These are phyloP conservation scores for Crossaster papposus DNA, from an alignment of 53 echinoderm and acorn worm species.

Conservation along the genomic window DNA sequence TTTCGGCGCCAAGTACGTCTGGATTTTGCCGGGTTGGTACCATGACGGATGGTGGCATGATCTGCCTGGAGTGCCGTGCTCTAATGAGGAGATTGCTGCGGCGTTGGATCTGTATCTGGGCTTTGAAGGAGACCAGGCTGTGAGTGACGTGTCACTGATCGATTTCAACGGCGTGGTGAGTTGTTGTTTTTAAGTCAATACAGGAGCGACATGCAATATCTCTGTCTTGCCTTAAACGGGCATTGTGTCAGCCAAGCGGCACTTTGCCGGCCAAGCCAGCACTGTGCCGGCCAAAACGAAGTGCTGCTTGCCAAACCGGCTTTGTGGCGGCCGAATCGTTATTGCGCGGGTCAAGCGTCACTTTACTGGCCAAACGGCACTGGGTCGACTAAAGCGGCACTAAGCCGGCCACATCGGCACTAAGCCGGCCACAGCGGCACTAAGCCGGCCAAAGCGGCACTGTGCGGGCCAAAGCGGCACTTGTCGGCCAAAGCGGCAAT, in stretches of 20 bases:
- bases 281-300: neutral
- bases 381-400: neutral
- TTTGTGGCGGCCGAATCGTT: neutral
- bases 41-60: constrained; percentile 61
- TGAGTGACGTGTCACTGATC: constrained; percentile 57
- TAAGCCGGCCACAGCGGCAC: neutral
- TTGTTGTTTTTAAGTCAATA: neutral
- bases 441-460: neutral
- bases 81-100: constrained; percentile 19
- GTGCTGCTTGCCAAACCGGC: neutral
- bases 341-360: neutral
- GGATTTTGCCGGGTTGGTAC: constrained; percentile 74
- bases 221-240: neutral
- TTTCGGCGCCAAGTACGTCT: constrained; percentile 57
- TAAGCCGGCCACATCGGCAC: neutral
- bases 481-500: neutral
- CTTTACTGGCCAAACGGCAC: neutral
- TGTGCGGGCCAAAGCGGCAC: neutral
- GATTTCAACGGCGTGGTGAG: constrained; percentile 70
- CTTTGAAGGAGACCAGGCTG: constrained; percentile 53
- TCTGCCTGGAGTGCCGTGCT: constrained; percentile 7
- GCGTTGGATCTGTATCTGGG: constrained; percentile 54
- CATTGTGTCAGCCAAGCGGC: neutral
- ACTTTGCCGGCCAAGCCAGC: neutral
- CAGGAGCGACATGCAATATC: no score